A percentile compares a stretch with the other conserved stretches of the same genome.
phyloP scores from a whole-genome alignment of 2,797 vertebrate genomes.

The Spatula versicolor region DNA sequence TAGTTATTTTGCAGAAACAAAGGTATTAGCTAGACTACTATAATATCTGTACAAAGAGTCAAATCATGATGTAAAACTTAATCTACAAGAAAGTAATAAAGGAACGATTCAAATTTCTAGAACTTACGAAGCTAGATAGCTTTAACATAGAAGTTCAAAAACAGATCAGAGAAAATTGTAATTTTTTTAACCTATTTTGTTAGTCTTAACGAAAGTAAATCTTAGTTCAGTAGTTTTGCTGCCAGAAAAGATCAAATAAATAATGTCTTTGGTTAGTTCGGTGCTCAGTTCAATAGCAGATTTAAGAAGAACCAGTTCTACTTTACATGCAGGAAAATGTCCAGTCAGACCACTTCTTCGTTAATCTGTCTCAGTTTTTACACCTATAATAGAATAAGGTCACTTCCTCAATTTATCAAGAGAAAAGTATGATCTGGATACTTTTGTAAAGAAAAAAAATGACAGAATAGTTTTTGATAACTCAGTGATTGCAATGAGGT shows the following conservation, averaged over 20 bases:
- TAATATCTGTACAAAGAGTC: background rate
- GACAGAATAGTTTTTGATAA: background rate
- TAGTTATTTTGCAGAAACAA: background rate
- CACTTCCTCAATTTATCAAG: background rate
- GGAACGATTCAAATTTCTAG: background rate
- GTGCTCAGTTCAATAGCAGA: background rate
- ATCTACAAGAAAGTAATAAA: background rate
- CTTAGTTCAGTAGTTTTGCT: background rate
- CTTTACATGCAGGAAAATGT: background rate
- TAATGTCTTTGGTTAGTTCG: background rate
- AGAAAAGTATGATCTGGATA: background rate
- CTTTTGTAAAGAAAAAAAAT: background rate
- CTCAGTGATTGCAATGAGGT: background rate
- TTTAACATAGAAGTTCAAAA: background rate
- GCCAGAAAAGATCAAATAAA: background rate
- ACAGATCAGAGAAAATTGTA: background rate
- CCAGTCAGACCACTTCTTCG: background rate
- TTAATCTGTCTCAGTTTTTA: background rate
- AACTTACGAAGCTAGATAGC: background rate
- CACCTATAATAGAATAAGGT: background rate
- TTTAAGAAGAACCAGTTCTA: background rate
- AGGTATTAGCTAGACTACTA: background rate
- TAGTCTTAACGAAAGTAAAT: background rate
- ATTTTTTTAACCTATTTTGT: background rate
- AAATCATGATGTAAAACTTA: background rate